Evolutionary conservation across 2,888 invertebrate genomes (phyloP).

Genomic region (Scaptomyza flava): DNA sequence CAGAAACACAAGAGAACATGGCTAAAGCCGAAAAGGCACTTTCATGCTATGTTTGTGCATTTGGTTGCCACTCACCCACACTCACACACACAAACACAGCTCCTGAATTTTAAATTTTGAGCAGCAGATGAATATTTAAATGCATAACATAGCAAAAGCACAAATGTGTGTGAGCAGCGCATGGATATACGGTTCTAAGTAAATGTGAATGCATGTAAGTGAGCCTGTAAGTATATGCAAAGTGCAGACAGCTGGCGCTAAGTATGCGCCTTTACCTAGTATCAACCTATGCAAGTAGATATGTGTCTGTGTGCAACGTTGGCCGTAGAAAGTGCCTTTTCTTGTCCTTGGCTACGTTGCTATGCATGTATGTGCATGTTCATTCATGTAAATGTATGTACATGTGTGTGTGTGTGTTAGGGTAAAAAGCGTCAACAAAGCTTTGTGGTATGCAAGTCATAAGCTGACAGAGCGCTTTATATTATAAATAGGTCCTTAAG

Average conservation of each 20-base stretch:
- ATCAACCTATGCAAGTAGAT: background rate
- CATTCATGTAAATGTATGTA: background rate
- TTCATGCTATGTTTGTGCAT: slow-evolving; percentile 43
- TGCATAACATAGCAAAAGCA: slow-evolving; percentile 69
- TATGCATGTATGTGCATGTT: background rate
- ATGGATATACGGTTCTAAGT: background rate
- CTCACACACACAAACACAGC: slow-evolving; percentile 10
- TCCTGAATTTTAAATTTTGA: slow-evolving; percentile 70
- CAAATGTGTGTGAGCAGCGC: slow-evolving; percentile 39
- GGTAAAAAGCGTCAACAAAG: slow-evolving; percentile 24
- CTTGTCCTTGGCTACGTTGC: slow-evolving; percentile 42
- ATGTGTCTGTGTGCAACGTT: slow-evolving; percentile 5
- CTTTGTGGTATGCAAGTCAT: slow-evolving; percentile 3
- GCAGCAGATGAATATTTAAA: slow-evolving; percentile 74
- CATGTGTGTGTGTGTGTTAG: background rate
- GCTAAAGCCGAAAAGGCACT: slow-evolving; percentile 27
- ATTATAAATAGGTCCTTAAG: background rate
- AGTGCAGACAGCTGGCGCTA: slow-evolving; percentile 46
- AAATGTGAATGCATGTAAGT: slow-evolving; percentile 1
- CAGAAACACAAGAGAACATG: slow-evolving; percentile 4
- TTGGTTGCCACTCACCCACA: slow-evolving; percentile 24
- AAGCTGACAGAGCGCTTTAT: background rate
- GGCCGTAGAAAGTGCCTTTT: slow-evolving; percentile 19
- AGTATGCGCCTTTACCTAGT: slow-evolving; percentile 38
- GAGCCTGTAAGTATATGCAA: slow-evolving; percentile 39